phyloP scores from a whole-genome alignment of 1,140 invertebrate genomes.

The Hylaeus volcanicus region DNA sequence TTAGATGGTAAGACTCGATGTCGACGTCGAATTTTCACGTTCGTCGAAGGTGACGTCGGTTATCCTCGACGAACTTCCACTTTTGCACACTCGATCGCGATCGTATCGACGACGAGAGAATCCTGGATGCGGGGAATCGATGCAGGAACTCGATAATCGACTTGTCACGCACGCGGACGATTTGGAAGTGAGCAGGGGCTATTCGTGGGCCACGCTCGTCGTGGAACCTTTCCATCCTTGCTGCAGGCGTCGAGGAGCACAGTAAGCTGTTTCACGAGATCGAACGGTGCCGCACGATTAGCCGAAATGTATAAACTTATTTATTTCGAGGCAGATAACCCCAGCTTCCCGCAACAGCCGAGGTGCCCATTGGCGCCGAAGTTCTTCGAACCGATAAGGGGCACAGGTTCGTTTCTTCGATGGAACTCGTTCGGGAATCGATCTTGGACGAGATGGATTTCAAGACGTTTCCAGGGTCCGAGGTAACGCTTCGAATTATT shows the following conservation, averaged over 20 bases:
- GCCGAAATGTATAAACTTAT: conserved; percentile 76
- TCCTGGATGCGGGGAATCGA: neutral
- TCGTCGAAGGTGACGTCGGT: neutral
- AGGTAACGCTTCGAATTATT: neutral
- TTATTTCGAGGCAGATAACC: conserved; percentile 77
- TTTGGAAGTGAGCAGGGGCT: conserved; percentile 58
- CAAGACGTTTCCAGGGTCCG: neutral
- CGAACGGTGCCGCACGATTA: conserved; percentile 74
- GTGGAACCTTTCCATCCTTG: conserved; percentile 65
- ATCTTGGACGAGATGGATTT: neutral
- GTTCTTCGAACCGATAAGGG: conserved; percentile 55
- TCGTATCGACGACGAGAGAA: neutral
- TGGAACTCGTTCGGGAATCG: neutral
- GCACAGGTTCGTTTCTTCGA: neutral
- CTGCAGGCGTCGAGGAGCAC: conserved; percentile 66
- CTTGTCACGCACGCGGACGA: conserved; percentile 45
- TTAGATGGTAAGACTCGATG: too few relatives aligned
- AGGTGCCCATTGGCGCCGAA: conserved; percentile 64
- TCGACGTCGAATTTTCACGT: neutral
- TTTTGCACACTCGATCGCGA: neutral
- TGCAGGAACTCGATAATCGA: conserved; percentile 3
- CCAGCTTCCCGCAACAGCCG: conserved; percentile 66
- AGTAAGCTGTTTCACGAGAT: conserved; percentile 76
- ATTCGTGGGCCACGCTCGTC: conserved; percentile 37
- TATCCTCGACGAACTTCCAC: neutral